Conservation (phyloP, 2,888 invertebrate species). For the Zygogramma bicolorata region DNA sequence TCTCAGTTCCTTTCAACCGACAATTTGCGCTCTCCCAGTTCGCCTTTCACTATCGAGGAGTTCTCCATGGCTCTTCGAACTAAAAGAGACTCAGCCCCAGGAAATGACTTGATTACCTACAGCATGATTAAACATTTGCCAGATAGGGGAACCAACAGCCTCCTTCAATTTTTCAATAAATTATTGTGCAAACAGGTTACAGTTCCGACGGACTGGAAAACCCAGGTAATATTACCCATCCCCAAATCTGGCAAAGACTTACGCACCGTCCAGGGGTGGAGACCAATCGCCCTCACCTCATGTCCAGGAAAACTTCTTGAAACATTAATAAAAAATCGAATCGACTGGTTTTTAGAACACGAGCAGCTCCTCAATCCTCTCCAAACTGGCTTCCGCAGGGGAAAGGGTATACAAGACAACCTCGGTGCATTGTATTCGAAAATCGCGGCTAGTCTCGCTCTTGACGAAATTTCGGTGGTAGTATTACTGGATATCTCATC, state of each 20-base stretch:
- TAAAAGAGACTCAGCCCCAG: not conserved
- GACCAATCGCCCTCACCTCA: not conserved
- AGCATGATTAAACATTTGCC: not conserved
- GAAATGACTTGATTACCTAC: not conserved
- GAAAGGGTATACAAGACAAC: not conserved
- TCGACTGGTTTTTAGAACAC: conserved; percentile 4
- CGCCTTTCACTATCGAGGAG: not conserved
- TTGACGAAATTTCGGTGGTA: not conserved
- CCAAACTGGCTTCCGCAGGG: not conserved
- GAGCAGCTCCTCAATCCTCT: not conserved
- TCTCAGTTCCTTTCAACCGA: not conserved
- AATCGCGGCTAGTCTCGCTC: not conserved
- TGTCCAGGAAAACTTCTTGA: conserved; percentile 1
- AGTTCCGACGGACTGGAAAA: not conserved
- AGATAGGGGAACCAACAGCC: not conserved
- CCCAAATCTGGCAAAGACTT: not conserved
- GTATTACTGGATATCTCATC: not conserved
- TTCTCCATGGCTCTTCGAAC: not conserved
- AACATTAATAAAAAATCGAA: conserved; percentile 7
- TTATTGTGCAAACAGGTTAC: not conserved
- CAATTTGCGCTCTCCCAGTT: not conserved
- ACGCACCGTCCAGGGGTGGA: not conserved
- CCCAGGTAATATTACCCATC: not conserved
- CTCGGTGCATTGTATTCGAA: not conserved
- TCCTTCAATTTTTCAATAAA: not conserved